Percentiles rank a stretch among this genome's conserved stretches.
phyloP scores from a whole-genome alignment of 2,888 invertebrate species.

The Odontocerum albicorne region DNA sequence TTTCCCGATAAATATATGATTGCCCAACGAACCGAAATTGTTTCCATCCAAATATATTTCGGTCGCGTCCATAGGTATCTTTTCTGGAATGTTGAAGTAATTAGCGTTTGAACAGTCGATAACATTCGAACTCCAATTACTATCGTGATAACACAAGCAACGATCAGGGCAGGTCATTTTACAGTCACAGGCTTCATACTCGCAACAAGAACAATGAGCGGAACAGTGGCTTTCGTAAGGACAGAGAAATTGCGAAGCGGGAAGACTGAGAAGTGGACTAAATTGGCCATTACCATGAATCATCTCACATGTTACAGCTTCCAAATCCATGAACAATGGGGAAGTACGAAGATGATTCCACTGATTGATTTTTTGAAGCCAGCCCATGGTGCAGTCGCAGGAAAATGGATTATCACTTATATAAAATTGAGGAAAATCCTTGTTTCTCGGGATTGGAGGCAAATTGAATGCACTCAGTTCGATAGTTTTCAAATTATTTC shows the following conservation, averaged over 20 bases:
- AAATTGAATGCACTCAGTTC: constrained; percentile 73
- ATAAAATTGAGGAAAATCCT: constrained; percentile 74
- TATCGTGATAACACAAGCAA: constrained; percentile 84
- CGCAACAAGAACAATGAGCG: constrained; percentile 83
- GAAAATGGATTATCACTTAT: constrained; percentile 82
- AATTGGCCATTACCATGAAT: constrained; percentile 68
- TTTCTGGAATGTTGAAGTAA: constrained; percentile 70
- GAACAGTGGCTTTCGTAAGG: constrained; percentile 82
- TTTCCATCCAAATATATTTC: constrained; percentile 85
- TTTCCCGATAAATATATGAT: constrained; percentile 83
- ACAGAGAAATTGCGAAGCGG: constrained; percentile 77
- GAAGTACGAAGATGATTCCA: constrained; percentile 72
- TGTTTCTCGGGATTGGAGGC: constrained; percentile 65
- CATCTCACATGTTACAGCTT: constrained; percentile 72
- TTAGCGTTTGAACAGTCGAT: constrained; percentile 78
- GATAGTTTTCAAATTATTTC: constrained; percentile 72
- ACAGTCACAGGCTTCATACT: constrained; percentile 87
- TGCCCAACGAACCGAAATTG: constrained; percentile 70
- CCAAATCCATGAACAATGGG: constrained; percentile 77
- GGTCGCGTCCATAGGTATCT: constrained; percentile 86
- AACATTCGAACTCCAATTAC: constrained; percentile 80
- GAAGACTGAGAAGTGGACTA: constrained; percentile 67
- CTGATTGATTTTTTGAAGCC: constrained; percentile 78
- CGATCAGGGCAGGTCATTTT: constrained; percentile 85
- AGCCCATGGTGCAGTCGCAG: constrained; percentile 87